Evolutionary conservation across 2,888 invertebrate species (phyloP).

Genomic region (Oscheius sp.): DNA sequence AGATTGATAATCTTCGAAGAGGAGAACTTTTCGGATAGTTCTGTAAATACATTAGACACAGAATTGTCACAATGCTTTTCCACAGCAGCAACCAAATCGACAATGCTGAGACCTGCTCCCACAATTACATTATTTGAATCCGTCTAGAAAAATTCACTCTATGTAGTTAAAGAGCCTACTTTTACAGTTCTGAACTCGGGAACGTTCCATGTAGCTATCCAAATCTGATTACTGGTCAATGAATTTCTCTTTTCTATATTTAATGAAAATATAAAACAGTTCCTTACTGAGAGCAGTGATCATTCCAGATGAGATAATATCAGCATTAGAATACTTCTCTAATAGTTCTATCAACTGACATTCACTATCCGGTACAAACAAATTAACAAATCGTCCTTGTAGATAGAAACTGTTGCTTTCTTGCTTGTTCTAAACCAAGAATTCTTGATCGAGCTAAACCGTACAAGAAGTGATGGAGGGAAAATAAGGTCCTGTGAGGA

Average conservation of each 20-base stretch:
- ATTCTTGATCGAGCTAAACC: slow-evolving; percentile 86
- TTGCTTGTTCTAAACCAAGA: slow-evolving; percentile 73
- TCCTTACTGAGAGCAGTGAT: slow-evolving; percentile 39
- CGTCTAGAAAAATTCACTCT: neutral
- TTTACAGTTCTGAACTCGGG: neutral
- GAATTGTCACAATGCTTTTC: neutral
- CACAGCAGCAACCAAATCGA: neutral
- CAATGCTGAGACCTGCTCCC: neutral
- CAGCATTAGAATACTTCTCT: neutral
- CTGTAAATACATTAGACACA: neutral
- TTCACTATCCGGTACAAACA: slow-evolving; percentile 3
- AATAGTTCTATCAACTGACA: neutral
- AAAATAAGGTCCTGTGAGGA: slow-evolving; percentile 26
- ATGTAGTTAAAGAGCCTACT: neutral
- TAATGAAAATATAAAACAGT: neutral
- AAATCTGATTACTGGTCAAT: neutral
- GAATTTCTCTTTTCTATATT: slow-evolving; percentile 4
- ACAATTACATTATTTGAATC: neutral
- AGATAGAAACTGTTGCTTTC: neutral
- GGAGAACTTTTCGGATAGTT: slow-evolving; percentile 12
- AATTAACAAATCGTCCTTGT: neutral
- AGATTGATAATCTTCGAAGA: slow-evolving; percentile 19
- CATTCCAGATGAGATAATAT: slow-evolving; percentile 43
- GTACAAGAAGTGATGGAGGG: slow-evolving; percentile 24
- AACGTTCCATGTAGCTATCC: slow-evolving; percentile 20